Base-by-base conservation (phyloP, 2,113 vertebrate genomes). In the Ciconia maguari region DNA sequence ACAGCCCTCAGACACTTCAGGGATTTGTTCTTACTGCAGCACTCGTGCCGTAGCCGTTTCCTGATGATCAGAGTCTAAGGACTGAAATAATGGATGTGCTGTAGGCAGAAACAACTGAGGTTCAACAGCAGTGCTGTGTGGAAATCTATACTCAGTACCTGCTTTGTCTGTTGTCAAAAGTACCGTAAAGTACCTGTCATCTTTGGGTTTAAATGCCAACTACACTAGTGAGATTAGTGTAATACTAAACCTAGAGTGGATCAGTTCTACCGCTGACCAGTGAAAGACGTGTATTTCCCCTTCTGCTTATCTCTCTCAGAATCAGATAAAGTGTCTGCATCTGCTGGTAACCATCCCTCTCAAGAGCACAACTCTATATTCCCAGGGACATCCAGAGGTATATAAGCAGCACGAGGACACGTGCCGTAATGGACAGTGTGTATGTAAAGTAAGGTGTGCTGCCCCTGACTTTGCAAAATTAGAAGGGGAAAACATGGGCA, bases 351-450 rank as follows among this genome's bases (percentile, higher is more conserved):
- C 25, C 27, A 18, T 57, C 19, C 17, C 41, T 54, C 38, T 44
- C 4, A 32, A 42, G 10, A 79, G 49, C 18, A 8, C 51, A 51
- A 5, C n/a, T 16, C 5, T 2, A 1, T 16, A 4, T 36, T 32
- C 52, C 74, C 34, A 21, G 44, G n/a, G 36, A 21, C 30, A 60
- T 11, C 26, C 61, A 36, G 49, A 65, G 30, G 54, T 32, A 36
- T 3, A 13, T 6, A 16, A 54, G 18, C 26, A 42, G n/a, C 55
- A 36, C 0, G 0, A 82, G 65, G 36, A 65, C 12, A 1, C 0
- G 21, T 24, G 24, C 60, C 48, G 32, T 2, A 58, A 57, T 0
- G 21, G 30, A 30, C 13, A 21, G 64, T 0, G 22, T 0, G 3
- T 13, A 10, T 5, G 16, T 38, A 29, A 36, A 78, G n/a, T 7